Base-by-base conservation (phyloP, 2,113 vertebrate species). In the Cricetomys ansorgei region DNA sequence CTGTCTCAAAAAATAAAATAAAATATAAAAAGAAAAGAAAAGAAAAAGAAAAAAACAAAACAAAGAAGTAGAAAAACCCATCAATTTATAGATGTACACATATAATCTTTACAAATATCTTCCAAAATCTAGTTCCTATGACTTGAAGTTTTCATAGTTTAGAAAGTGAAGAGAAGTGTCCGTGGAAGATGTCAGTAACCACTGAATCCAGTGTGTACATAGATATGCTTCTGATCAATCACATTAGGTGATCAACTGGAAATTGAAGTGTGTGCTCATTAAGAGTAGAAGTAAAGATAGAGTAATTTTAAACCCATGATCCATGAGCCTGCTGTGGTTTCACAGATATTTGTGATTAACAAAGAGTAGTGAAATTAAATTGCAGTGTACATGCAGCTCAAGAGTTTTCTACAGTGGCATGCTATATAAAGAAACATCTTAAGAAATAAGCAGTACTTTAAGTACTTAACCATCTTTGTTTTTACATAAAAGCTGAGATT, bases 51-150 rank as follows among this genome's bases (percentile, higher is more conserved):
- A n/a, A n/a, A n/a, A n/a, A n/a, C n/a, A n/a, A n/a, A n/a, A n/a
- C n/a, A n/a, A n/a, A n/a, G n/a, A n/a, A n/a, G n/a, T n/a, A n/a
- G n/a, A n/a, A n/a, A n/a, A n/a, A n/a, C n/a, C n/a, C n/a, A n/a
- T n/a, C n/a, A n/a, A n/a, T n/a, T n/a, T n/a, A n/a, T n/a, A n/a
- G n/a, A n/a, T n/a, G 69, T 31, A 88, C 27, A 76, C 57, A 64
- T 17, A 15, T 55, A 48, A 21, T 87, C 9, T 77, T 95, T 73
- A 89, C 69, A 73, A 85, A 89, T 1, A 48, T 65, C 19, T 86
- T 87, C 34, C 43, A 84, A 94, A 84, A 85, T 92, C 12, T 31
- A 92, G n/a, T 88, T 96, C 23, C 64, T 92, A 73, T 59, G 34
- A 94, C 55, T 65, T 86, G 3, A 11, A 77, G 62, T 88, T 91